Evolutionary conservation across 2,113 vertebrate species (phyloP).

Genomic region (Hassar affinis): DNA sequence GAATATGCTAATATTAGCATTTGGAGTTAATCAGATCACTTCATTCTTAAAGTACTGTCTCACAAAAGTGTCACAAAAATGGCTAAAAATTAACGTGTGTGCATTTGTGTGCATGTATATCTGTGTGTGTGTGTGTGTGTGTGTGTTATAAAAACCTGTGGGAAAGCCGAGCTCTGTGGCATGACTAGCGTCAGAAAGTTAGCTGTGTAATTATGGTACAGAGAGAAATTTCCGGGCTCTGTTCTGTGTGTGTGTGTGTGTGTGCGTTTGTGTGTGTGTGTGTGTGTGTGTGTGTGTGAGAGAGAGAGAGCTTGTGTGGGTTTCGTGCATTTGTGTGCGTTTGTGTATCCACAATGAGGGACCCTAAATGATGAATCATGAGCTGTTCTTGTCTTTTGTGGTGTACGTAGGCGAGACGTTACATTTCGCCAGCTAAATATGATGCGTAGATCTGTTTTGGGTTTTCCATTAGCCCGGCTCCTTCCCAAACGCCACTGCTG

Average conservation of each 20-base stretch:
- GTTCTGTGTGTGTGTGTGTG: conserved; percentile 10
- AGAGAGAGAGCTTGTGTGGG: not conserved
- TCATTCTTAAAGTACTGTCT: not conserved
- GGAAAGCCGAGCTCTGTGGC: conserved; percentile 13
- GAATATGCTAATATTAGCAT: conserved; percentile 1
- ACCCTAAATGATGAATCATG: conserved; percentile 23
- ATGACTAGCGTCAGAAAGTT: conserved; percentile 13
- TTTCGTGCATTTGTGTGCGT: not conserved
- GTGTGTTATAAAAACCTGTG: conserved; percentile 10
- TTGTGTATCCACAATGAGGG: not conserved
- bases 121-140: not conserved
- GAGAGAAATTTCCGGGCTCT: conserved; percentile 20
- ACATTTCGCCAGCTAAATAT: not conserved
- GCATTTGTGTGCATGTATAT: no score
- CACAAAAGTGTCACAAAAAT: not conserved
- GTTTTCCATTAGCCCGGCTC: not conserved
- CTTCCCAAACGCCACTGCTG: no score
- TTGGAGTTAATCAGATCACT: not conserved
- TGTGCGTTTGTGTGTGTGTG: no score
- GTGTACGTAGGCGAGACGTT: not conserved
- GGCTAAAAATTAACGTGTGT: not conserved
- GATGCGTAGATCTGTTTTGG: no score
- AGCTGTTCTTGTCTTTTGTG: conserved; percentile 14
- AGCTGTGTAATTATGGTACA: conserved; percentile 24
- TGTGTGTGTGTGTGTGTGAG: no score